phyloP scores from a whole-genome alignment of 2,797 vertebrate species.

The Gobio occitaniae region DNA sequence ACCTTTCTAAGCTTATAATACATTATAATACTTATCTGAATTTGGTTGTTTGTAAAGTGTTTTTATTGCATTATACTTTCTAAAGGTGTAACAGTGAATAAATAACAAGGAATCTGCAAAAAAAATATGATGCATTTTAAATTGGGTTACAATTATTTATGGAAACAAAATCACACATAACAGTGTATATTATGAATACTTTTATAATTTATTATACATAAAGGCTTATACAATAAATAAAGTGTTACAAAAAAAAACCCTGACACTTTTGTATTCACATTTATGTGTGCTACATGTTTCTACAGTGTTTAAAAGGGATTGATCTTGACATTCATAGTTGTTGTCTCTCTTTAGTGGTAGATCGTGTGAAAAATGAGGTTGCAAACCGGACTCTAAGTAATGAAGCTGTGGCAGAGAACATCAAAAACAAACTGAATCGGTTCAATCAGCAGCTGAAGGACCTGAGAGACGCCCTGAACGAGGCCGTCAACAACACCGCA shows the following conservation, averaged over 20 bases:
- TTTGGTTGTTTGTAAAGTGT: too few species aligned
- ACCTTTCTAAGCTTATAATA: neutral
- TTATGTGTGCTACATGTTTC: neutral
- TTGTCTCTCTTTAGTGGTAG: constrained; percentile 81
- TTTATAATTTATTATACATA: neutral
- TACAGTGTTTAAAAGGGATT: neutral
- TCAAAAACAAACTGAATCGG: constrained; percentile 74
- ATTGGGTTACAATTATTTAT: neutral
- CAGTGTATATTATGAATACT: neutral
- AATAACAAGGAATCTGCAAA: neutral
- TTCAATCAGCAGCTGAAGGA: constrained; percentile 88
- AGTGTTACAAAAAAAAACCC: neutral
- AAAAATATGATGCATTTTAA: neutral
- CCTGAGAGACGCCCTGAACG: constrained; percentile 88
- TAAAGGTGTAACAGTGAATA: too few species aligned
- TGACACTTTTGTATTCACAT: neutral
- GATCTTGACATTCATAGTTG: neutral
- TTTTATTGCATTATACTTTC: too few species aligned
- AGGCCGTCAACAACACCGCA: constrained; percentile 85
- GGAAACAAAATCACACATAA: neutral
- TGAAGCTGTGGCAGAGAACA: constrained; percentile 67
- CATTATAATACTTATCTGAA: neutral
- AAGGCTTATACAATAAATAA: neutral
- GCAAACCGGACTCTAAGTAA: constrained; percentile 74
- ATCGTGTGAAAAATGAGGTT: constrained; percentile 79